These are phyloP conservation scores for Lymantria dispar DNA, from an alignment of 2,888 invertebrate genomes.

Conservation along the genomic window DNA sequence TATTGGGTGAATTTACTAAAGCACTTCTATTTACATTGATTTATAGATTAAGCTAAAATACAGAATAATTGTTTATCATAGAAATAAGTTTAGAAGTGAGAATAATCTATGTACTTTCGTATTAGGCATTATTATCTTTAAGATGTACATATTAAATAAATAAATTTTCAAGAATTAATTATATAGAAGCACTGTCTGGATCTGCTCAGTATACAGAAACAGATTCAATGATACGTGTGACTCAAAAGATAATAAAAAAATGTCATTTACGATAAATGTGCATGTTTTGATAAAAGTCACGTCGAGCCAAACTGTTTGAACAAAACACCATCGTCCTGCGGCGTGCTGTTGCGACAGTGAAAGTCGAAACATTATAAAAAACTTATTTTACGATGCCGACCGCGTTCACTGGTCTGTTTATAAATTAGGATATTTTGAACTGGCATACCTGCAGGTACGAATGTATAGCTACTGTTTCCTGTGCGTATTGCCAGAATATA, in stretches of 20 bases:
- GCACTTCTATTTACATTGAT: too few species aligned
- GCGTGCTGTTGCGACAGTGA: constrained; percentile 31
- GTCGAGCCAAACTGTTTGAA: constrained; percentile 23
- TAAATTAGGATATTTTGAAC: constrained; percentile 43
- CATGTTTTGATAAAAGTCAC: constrained; percentile 29
- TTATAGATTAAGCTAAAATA: too few species aligned
- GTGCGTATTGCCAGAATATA: constrained; percentile 6
- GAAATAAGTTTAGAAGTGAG: too few species aligned
- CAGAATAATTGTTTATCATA: too few species aligned
- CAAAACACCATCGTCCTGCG: constrained; percentile 35
- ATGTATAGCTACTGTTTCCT: constrained; percentile 37
- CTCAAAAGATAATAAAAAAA: background rate
- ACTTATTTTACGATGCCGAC: constrained; percentile 34
- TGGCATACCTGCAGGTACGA: constrained; percentile 36
- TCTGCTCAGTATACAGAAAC: too few species aligned
- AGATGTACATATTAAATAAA: too few species aligned
- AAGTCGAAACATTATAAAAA: constrained; percentile 44
- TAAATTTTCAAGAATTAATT: too few species aligned
- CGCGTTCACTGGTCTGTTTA: constrained; percentile 34
- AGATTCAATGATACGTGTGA: too few species aligned
- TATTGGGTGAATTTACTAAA: too few species aligned
- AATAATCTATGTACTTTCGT: too few species aligned
- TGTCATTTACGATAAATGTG: background rate
- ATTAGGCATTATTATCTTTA: too few species aligned
- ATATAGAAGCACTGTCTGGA: too few species aligned